Base-by-base conservation (phyloP, 92 coral and sea anemone species). In the Porites evermanni region DNA sequence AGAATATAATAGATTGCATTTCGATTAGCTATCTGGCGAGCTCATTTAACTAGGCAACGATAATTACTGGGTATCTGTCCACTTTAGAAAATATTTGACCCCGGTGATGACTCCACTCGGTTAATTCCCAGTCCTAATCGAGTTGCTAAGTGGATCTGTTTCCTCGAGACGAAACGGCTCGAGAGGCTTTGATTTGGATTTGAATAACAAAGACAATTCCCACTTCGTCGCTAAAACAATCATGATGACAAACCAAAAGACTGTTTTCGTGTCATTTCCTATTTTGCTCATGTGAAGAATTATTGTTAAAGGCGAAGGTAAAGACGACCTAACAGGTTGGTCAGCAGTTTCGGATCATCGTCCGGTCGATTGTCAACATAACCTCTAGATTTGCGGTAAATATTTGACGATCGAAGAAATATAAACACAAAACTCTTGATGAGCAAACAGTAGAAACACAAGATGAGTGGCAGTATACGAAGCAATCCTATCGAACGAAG, bases 401-500 rank as follows among this genome's bases (percentile, higher is more conserved):
- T 81, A 16, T 81, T 81, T 81, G 70, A 16, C 47, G 7, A 71
- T 47, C 52, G 67, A 64, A 18, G 78, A n/a, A 38, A 38, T n/a
- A 81, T 59, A 81, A 81, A 81, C 12, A 56, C 61, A 14, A 56
- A 56, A 56, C 86, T 70, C 53, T 23, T 54, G 29, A 32, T 59
- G 78, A 59, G 56, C 67, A 70, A 72, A 72, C 63, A 83, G 71
- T 7, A 17, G 18, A 78, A 17, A 51, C 19, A 4, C 12, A 70
- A 12, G 10, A 81, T 83, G 87, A 83, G 79, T 51, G 54, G 63
- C 14, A 66, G 73, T 23, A 50, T 63, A 64, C 73, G 79, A 64
- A 5, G 74, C 73, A 83, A 83, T 63, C 87, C 93, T 60, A 84
- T 92, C 29, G 97, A 94, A 60, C 87, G 89, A 66, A 85, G 93